Conservation (phyloP, 2,888 invertebrate species). For the Lepeophtheirus nordmannii region DNA sequence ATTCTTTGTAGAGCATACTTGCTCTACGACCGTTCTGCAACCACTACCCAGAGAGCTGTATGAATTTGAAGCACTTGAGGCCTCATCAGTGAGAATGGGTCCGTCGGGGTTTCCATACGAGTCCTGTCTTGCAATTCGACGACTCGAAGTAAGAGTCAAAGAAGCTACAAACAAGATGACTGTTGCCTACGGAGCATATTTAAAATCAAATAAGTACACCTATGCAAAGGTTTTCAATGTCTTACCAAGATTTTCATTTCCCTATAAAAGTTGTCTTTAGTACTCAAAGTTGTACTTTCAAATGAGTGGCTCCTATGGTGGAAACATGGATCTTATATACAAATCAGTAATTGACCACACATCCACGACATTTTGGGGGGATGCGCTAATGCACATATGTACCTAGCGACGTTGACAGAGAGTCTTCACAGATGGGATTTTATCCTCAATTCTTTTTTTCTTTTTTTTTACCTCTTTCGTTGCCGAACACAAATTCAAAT, state of each 20-base stretch:
- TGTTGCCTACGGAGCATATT: background rate
- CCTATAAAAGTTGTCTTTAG: background rate
- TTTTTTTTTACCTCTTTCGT: no score
- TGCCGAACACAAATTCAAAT: no score
- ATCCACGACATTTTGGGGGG: no score
- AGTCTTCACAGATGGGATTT: no score
- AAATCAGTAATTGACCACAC: no score
- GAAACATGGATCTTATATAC: no score
- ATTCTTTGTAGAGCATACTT: slow-evolving; percentile 15
- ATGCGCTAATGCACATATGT: no score
- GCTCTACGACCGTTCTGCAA: slow-evolving; percentile 13
- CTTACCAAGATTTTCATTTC: background rate
- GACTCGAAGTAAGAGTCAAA: background rate
- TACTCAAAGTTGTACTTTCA: no score
- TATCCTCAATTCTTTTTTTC: no score
- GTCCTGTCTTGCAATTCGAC: background rate
- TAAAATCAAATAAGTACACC: background rate
- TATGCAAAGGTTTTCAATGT: background rate
- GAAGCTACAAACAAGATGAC: background rate
- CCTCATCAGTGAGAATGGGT: background rate
- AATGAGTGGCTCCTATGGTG: no score
- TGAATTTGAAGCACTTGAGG: background rate
- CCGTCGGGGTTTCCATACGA: background rate
- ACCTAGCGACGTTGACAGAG: no score
- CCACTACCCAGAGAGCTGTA: background rate